Base-by-base conservation (phyloP, 1,140 invertebrate species). In the Dendrolimus punctatus region DNA sequence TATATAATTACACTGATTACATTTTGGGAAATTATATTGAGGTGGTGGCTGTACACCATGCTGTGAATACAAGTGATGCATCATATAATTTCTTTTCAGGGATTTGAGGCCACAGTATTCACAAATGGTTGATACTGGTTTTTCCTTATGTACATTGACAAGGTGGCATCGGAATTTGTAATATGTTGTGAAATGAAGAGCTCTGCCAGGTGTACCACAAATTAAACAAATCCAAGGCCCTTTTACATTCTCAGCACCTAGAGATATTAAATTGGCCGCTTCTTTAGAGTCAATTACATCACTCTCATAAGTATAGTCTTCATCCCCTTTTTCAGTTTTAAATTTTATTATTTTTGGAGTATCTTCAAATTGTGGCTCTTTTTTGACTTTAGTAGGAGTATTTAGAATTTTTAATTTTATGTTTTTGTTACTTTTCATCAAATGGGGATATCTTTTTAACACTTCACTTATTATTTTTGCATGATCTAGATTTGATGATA, bases 401-500 rank as follows among this genome's bases (percentile, higher is more conserved):
- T 83, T 76, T 75, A 95, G 91, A 53, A 96, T 95, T 84, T 95
- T 96, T 40, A 96, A 77, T 73, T 93, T 92, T 40, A 96, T 95
- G 73, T 95, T 96, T 79, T 95, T 95, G 63, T 94, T 95, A 60
- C 93, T 93, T 73, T 95, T 94, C 0, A 95, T 92, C 42, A 96
- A 88, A 76, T 96, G 93, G 6, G 95, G 95, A 88, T 95, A 96
- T 73, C 95, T 95, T 62, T 95, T 95, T 40, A 96, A 75, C 2
- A 95, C 93, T 87, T 95, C 94, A 51, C 92, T 91, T 48, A 96
- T 95, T 44, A 96, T 95, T 88, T 95, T 95, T 6, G 94, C 93
- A 80, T 95, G 94, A 80, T 94, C 92, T 7, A 92, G 76, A 57
- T 90, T 91, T 9, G 60, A 77, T 6, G 58, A 52, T 56, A 71